A percentile compares a stretch with the other conserved stretches of the same genome.
phyloP scores from a whole-genome alignment of 1,140 invertebrate genomes.

The Bradynema listronoti region DNA sequence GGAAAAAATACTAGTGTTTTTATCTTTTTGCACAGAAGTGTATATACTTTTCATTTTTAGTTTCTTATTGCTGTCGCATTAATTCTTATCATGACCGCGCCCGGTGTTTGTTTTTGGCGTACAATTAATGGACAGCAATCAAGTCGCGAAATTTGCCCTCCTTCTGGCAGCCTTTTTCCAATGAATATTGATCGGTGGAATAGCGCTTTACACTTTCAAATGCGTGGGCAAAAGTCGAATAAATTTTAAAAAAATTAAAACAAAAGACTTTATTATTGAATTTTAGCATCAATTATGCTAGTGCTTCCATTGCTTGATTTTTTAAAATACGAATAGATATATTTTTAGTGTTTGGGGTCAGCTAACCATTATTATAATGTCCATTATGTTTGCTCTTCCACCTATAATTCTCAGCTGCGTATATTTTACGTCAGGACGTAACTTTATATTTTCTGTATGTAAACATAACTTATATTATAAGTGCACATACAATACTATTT shows the following conservation, averaged over 20 bases:
- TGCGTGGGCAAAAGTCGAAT: constrained; percentile 49
- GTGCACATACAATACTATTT: not conserved
- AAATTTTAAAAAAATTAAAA: no score
- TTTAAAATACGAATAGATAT: constrained; percentile 8
- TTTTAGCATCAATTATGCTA: no score
- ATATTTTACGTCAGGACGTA: constrained; percentile 42
- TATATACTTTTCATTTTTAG: constrained; percentile 24
- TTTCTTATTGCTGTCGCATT: constrained; percentile 46
- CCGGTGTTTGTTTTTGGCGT: constrained; percentile 56
- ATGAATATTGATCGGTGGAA: constrained; percentile 58
- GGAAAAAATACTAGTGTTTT: not conserved
- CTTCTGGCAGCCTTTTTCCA: constrained; percentile 51
- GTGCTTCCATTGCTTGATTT: no score
- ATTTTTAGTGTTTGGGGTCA: constrained; percentile 56
- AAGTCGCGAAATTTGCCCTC: constrained; percentile 54
- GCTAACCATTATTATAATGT: constrained; percentile 54
- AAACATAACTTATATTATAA: not conserved
- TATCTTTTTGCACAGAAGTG: not conserved
- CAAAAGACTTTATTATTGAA: no score
- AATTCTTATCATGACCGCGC: constrained; percentile 55
- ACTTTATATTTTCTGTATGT: constrained; percentile 34
- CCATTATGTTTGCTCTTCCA: constrained; percentile 47
- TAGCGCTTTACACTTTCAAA: constrained; percentile 55
- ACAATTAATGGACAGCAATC: constrained; percentile 55
- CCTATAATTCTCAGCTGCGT: constrained; percentile 54